Evolutionary conservation across 2,888 invertebrate species (phyloP).

Genomic region (Thymelicus sylvestris): DNA sequence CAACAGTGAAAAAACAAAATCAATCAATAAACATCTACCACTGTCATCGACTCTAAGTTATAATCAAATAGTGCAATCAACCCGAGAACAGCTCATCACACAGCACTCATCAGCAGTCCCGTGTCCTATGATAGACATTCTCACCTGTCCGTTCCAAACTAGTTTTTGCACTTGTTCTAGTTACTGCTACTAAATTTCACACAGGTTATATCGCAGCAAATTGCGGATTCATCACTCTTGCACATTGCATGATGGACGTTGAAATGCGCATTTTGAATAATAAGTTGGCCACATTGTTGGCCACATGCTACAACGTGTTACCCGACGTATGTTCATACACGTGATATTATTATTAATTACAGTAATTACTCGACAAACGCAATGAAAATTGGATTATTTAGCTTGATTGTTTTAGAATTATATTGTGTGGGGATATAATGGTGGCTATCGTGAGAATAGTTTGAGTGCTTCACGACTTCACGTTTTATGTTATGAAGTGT

Average conservation of each 20-base stretch:
- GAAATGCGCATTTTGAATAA: constrained; percentile 11
- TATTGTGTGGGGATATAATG: constrained; percentile 3
- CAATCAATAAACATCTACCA: no score
- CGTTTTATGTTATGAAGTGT: background rate
- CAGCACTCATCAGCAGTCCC: background rate
- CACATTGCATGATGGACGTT: constrained; percentile 21
- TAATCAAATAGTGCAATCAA: background rate
- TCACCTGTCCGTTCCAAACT: constrained; percentile 40
- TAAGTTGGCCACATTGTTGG: background rate
- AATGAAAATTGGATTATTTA: constrained; percentile 23
- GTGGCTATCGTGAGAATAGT: constrained; percentile 21
- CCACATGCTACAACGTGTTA: constrained; percentile 17
- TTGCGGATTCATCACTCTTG: constrained; percentile 24
- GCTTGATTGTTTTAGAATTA: constrained; percentile 16
- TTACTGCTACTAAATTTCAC: constrained; percentile 23
- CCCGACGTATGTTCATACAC: constrained; percentile 32
- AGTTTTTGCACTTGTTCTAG: constrained; percentile 47
- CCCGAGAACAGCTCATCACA: constrained; percentile 5
- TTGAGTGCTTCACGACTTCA: background rate
- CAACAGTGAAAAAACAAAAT: no score
- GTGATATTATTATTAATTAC: constrained; percentile 39
- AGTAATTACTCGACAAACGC: constrained; percentile 28
- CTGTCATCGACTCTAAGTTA: background rate
- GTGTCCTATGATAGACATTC: constrained; percentile 49
- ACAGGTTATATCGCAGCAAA: constrained; percentile 20